Evolutionary conservation across 2,888 invertebrate genomes (phyloP), one percentile per base, ranked within the genome.

Genomic region (Lacanobia wlatinum): DNA sequence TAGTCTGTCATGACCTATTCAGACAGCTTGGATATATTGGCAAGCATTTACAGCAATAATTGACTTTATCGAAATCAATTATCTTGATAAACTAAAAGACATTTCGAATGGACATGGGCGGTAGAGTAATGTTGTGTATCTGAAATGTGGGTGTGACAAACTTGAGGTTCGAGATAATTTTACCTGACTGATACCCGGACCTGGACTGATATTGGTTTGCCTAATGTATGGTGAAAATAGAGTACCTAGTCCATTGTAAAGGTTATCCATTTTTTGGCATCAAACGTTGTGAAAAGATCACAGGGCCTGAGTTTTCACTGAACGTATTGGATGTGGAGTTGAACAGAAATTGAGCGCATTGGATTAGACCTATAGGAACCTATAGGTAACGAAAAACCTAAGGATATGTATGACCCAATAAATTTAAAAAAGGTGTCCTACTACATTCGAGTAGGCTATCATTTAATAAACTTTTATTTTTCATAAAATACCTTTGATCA

Each of bases 11-110:
- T 79, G 83, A 78, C 79, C 68, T 78, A 73, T 74, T 62, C 69
- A 14, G 14, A 70, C 43, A 56, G 18, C 59, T 62, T 48, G 23
- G 59, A 66, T 82, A 72, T 82, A 82, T 77, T 66, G 72, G 64
- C 55, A 56, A 83, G 65, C 68, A 62, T 79, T 79, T 70, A 73
- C 58, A 62, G 65, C 62, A 60, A 66, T 83, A 80, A 85, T 85
- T 84, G 84, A 85, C 84, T 68, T 73, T 83, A 83, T 80, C 84
- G 59, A 66, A 58, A 73, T 70, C 84, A 83, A 80, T 85, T 83
- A 83, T 78, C 84, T 72, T 61, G 80, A 77, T 83, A 80, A 85
- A 75, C 66, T 68, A 53, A 82, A 63, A 65, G 59, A 73, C 67
- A 80, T 40, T 75, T 64, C 38, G 69, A 75, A 67, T 69, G 63